Evolutionary conservation across 2,888 invertebrate species (phyloP), one percentile per base, ranked within the genome.

Genomic region (Aporophyla nigra): DNA sequence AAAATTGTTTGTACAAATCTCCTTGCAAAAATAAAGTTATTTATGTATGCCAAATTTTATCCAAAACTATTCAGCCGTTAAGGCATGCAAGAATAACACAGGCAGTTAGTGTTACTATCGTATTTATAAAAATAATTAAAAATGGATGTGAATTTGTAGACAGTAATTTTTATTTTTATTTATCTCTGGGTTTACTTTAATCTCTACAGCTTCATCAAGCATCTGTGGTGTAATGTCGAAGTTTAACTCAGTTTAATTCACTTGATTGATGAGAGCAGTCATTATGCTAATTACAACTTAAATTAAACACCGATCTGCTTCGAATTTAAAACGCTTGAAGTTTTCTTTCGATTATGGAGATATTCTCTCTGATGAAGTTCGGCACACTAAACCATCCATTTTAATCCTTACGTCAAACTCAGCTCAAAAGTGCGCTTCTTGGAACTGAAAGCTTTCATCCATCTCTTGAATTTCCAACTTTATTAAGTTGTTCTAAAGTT

Each of bases 401-500:
- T 74, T 82, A 62, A 49, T 71, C 59, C 51, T 2, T 61, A 71
- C 66, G 27, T 76, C 53, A 54, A 85, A 68, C 80, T 67, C 5
- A 68, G 21, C 56, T 59, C 6, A 58, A 68, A 76, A 74, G 40
- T 65, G 19, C 12, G 7, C 61, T 66, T 53, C 53, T 63, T 46
- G 51, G 43, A 61, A 67, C 79, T 78, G 61, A 68, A 74, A 72
- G 21, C 16, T 16, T 53, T 24, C 12, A 76, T 67, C 68, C 46
- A 74, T 40, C 49, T 71, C 24, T 74, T 73, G 54, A 61, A 87
- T 56, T 63, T 59, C 12, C 46, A 76, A 71, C 87, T 79, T 81
- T 86, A 78, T 63, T 27, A 5, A 66, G 0, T 40, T 66, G 10
- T 3, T 0, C 10, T 74, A 83, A 79, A 86, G 88, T 88, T 80